Evolutionary conservation across 2,797 vertebrate genomes (phyloP), one percentile per base, ranked within the genome.

Genomic region (Siniperca scherzeri): DNA sequence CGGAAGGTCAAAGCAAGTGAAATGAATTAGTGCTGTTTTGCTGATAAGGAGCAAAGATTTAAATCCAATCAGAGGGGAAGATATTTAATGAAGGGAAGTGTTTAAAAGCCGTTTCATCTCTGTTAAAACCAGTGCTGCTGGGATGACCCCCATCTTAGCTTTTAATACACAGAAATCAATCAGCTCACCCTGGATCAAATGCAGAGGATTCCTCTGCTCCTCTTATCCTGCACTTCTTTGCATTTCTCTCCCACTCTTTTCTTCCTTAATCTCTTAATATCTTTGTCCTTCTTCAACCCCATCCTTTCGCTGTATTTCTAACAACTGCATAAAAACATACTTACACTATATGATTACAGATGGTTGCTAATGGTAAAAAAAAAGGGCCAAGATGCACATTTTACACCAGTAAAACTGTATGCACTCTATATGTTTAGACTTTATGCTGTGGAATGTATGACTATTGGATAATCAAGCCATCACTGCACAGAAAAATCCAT

Each of bases 11-110:
- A 61, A 85, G 60, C 30, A 78, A 81, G 74, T 75, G 70, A 77
- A 89, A 89, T 85, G 19, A 91, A 91, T 82, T 84, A 91, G 85
- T 87, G 91, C 78, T 78, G 56, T 81, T 91, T 74, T 61, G 73
- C 84, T 83, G 89, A 92, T 90, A 88, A 84, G 71, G 80, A 81
- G 84, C 81, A 64, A 77, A 76, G 46, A 80, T 57, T 91, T 65
- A 85, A 91, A 92, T 90, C 70, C 83, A 92, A 91, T 91, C 72
- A 89, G 75, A 21, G 57, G 52, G 36, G 5, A 46, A 71, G 61
- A 85, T 77, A 75, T 89, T 87, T 84, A 87, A 88, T 89, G 81
- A 89, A 88, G 50, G 68, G 12, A 87, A 85, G 77, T 44, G 75
- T 91, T 89, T 78, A 78, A 85, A 86, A 90, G 84, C 36, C 0